Conservation (phyloP, 2,888 invertebrate species). For the Syrista parreyssii region DNA sequence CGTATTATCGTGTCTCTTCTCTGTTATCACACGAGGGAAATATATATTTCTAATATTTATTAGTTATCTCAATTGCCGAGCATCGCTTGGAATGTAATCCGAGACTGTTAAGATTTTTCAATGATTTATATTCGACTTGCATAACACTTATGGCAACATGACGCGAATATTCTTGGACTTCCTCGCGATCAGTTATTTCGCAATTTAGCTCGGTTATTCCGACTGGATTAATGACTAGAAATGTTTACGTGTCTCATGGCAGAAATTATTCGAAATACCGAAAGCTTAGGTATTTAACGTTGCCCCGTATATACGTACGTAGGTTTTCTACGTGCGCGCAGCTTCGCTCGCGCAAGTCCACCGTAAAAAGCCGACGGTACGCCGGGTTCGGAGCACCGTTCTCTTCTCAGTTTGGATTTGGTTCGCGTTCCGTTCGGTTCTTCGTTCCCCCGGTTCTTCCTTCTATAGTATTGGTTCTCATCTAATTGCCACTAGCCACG, state of each 20-base stretch:
- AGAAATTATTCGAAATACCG: background rate
- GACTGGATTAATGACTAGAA: background rate
- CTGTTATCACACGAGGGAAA: too few relatives aligned
- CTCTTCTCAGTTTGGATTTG: slow-evolving; percentile 51
- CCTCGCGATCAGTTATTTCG: background rate
- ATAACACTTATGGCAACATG: background rate
- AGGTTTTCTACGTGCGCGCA: background rate
- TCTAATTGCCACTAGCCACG: background rate
- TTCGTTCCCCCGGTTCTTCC: background rate
- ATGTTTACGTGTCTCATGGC: background rate
- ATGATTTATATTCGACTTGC: background rate
- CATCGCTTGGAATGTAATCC: background rate
- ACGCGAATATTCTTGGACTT: background rate
- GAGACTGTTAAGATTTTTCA: background rate
- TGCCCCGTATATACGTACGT: background rate
- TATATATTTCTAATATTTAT: background rate
- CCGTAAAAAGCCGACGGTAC: slow-evolving; percentile 57
- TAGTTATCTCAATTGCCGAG: background rate
- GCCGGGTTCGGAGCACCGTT: slow-evolving; percentile 48
- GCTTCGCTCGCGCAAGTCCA: slow-evolving; percentile 51
- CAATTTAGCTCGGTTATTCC: background rate
- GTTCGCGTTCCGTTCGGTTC: slow-evolving; percentile 41
- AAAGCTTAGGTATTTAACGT: background rate
- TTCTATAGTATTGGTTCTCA: background rate
- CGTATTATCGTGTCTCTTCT: too few relatives aligned